phyloP scores from a whole-genome alignment of 1,140 invertebrate genomes.

The Drosophila sproati region DNA sequence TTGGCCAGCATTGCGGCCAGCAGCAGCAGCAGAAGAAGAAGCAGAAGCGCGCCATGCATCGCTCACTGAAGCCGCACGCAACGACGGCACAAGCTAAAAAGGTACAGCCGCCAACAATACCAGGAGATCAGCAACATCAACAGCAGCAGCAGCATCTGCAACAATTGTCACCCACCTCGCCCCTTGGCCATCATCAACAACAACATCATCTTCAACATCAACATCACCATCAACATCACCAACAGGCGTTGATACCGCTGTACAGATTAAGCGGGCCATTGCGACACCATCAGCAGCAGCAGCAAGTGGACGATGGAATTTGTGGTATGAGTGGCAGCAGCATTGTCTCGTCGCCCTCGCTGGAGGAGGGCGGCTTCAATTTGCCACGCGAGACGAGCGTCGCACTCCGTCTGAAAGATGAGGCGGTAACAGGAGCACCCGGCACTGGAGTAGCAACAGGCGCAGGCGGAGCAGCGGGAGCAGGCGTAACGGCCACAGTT shows the following conservation, averaged over 20 bases:
- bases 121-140: slow-evolving; percentile 87
- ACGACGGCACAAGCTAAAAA: slow-evolving; percentile 90
- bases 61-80: slow-evolving; percentile 89
- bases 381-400: slow-evolving; percentile 81
- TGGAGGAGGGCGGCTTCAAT: slow-evolving; percentile 83
- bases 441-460: background rate
- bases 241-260: slow-evolving; percentile 85
- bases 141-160: slow-evolving; percentile 54
- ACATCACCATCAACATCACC: background rate
- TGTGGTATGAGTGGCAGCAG: slow-evolving; percentile 80
- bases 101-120: slow-evolving; percentile 92
- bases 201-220: background rate
- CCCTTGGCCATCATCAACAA: slow-evolving; percentile 83
- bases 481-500: background rate
- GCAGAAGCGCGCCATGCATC: slow-evolving; percentile 87
- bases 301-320: slow-evolving; percentile 69
- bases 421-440: slow-evolving; percentile 36
- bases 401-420: slow-evolving; percentile 79
- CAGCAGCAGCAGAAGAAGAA: slow-evolving; percentile 1
- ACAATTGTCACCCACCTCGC: slow-evolving; percentile 86
- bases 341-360: slow-evolving; percentile 84
- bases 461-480: slow-evolving; percentile 12
- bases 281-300: slow-evolving; percentile 64
- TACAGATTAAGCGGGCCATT: slow-evolving; percentile 70
- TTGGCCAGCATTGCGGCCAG: slow-evolving; percentile 51